Conservation (phyloP, 2,113 vertebrate species). For the Anguilla japonica region DNA sequence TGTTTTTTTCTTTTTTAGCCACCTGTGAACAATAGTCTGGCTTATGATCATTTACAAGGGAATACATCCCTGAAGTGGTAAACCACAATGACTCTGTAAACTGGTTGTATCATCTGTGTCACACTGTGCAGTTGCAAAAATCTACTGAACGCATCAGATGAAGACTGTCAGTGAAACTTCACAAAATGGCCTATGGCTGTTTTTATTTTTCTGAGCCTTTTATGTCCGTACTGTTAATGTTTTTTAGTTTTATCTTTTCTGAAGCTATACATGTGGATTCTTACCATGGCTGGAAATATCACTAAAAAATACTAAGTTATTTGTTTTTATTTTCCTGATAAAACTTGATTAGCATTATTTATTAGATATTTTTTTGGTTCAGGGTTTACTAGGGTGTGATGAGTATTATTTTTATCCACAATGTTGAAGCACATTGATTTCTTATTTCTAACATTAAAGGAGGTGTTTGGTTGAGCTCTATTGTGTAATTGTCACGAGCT, state of each 20-base stretch:
- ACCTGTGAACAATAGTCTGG: slow-evolving; percentile 12
- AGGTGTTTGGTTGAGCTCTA: not conserved
- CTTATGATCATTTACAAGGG: not conserved
- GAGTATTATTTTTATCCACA: slow-evolving; percentile 26
- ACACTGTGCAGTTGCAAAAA: slow-evolving; percentile 17
- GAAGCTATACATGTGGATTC: slow-evolving; percentile 44
- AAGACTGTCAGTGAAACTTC: slow-evolving; percentile 15
- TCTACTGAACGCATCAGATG: slow-evolving; percentile 22
- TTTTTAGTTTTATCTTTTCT: slow-evolving; percentile 27
- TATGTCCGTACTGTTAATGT: not conserved
- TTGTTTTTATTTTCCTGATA: slow-evolving; percentile 70
- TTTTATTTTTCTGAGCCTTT: slow-evolving; percentile 21
- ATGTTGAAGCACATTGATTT: slow-evolving; percentile 27
- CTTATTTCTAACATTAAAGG: slow-evolving; percentile 6
- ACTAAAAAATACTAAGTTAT: slow-evolving; percentile 65
- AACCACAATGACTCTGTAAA: not conserved
- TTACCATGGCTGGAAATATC: slow-evolving; percentile 43
- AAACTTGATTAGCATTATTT: slow-evolving; percentile 81
- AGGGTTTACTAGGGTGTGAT: slow-evolving; percentile 67
- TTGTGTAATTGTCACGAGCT: not conserved
- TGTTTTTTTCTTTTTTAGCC: not conserved
- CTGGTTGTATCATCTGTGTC: not conserved
- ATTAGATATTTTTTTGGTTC: slow-evolving; percentile 74
- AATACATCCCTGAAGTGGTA: not conserved
- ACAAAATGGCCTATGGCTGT: slow-evolving; percentile 3